These are phyloP conservation scores for Chymomyza procnemis DNA, from an alignment of 2,888 invertebrate genomes.

Conservation along the genomic window DNA sequence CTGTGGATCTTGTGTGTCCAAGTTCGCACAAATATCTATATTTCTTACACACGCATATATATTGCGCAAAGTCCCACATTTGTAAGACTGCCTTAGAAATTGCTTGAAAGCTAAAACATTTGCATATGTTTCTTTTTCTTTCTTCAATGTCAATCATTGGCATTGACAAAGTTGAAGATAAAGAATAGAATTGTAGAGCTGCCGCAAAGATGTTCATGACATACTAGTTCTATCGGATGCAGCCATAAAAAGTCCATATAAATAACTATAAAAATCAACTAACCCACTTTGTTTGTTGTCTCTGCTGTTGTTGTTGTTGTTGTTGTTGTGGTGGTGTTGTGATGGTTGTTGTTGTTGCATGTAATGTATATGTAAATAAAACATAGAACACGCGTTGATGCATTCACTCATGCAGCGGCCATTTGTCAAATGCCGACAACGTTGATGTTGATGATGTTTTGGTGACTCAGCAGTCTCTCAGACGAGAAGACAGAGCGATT, in stretches of 20 bases:
- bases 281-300: conserved; percentile 41
- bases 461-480: background rate
- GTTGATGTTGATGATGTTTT: background rate
- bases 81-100: too few relatives aligned
- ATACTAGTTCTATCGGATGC: conserved; percentile 33
- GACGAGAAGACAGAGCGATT: background rate
- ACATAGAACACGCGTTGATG: conserved; percentile 14
- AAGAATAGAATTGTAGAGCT: conserved; percentile 22
- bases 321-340: too few relatives aligned
- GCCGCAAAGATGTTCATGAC: conserved; percentile 17
- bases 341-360: background rate
- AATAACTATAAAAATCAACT: conserved; percentile 44
- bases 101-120: background rate
- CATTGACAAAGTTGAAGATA: conserved; percentile 37
- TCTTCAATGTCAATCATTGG: conserved; percentile 21
- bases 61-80: too few relatives aligned
- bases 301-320: background rate
- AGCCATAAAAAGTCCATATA: conserved; percentile 55
- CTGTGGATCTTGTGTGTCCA: too few relatives aligned
- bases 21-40: too few relatives aligned
- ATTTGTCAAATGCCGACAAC: background rate
- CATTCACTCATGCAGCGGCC: background rate
- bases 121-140: conserved; percentile 8
- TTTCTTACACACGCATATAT: too few relatives aligned
- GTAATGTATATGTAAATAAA: conserved; percentile 8